A percentile compares a stretch with the other conserved stretches of the same genome.
These are phyloP conservation scores for Colostygia pectinataria DNA, from an alignment of 2,888 invertebrate species.

Conservation along the genomic window DNA sequence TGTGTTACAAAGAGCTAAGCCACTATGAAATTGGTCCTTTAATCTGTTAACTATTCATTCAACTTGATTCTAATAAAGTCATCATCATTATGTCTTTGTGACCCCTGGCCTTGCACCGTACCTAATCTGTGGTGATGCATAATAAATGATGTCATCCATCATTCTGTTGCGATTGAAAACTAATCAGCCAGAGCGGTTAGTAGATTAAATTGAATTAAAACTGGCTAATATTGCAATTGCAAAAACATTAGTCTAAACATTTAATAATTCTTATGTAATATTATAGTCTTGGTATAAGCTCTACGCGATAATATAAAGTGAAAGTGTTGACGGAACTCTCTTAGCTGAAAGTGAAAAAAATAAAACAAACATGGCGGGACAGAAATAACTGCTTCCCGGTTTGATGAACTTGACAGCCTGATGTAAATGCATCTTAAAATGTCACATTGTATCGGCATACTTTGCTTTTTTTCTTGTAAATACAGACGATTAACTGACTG, in stretches of 20 bases:
- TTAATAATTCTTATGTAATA: too few relatives aligned
- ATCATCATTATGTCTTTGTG: constrained; percentile 4
- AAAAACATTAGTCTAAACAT: background rate
- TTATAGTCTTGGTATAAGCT: constrained; percentile 2
- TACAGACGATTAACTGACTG: too few relatives aligned
- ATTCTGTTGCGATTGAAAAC: constrained; percentile 13
- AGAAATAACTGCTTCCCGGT: constrained; percentile 42
- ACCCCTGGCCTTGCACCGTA: constrained; percentile 27
- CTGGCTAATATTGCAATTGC: too few relatives aligned
- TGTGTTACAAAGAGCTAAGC: too few relatives aligned
- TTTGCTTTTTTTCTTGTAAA: too few relatives aligned
- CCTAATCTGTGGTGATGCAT: constrained; percentile 7
- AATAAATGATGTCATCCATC: constrained; percentile 22
- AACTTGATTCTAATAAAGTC: background rate
- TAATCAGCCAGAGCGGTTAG: constrained; percentile 8
- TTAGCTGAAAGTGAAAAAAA: constrained; percentile 11
- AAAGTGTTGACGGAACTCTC: constrained; percentile 14
- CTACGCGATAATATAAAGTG: constrained; percentile 1
- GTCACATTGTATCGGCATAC: background rate
- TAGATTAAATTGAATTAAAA: constrained; percentile 8
- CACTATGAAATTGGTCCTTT: too few relatives aligned
- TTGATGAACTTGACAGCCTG: constrained; percentile 41
- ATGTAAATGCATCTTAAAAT: constrained; percentile 3
- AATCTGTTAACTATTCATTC: background rate
- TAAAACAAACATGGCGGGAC: constrained; percentile 13